These are phyloP conservation scores for Halichoerus grypus DNA, from an alignment of 2,113 vertebrate genomes.

Conservation along the genomic window DNA sequence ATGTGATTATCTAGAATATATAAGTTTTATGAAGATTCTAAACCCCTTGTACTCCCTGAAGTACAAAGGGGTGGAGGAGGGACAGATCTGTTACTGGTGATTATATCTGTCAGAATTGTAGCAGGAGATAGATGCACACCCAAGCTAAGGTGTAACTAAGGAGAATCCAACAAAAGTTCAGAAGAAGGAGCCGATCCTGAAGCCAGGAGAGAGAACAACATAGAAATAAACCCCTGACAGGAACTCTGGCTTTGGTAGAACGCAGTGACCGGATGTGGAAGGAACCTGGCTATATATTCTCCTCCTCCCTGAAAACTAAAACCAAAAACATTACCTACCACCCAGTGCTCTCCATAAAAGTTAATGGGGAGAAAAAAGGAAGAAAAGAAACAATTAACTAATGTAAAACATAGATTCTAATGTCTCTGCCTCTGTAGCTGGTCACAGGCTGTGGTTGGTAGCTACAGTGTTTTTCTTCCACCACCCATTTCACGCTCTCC, in stretches of 20 bases:
- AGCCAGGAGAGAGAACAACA: background rate
- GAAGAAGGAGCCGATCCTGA: background rate
- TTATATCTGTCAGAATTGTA: background rate
- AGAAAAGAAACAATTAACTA: background rate
- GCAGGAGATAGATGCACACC: background rate
- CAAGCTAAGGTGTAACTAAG: background rate
- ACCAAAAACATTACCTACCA: background rate
- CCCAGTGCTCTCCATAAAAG: background rate
- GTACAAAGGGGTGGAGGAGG: background rate
- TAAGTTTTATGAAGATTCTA: background rate
- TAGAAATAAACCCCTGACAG: background rate
- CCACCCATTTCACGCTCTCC: background rate
- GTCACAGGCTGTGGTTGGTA: background rate
- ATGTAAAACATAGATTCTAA: background rate
- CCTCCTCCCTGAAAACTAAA: background rate
- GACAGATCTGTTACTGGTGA: background rate
- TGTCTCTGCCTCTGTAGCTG: background rate
- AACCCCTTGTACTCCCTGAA: background rate
- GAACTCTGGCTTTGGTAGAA: background rate
- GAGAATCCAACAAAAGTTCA: background rate
- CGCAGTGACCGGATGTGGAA: background rate
- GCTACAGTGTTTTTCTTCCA: too few relatives aligned
- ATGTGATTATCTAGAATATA: background rate
- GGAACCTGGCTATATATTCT: background rate
- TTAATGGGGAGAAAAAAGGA: background rate